Percentiles rank a stretch among this genome's conserved stretches.
Conservation (phyloP, 1,140 invertebrate species). For the Aleiodes sp. region DNA sequence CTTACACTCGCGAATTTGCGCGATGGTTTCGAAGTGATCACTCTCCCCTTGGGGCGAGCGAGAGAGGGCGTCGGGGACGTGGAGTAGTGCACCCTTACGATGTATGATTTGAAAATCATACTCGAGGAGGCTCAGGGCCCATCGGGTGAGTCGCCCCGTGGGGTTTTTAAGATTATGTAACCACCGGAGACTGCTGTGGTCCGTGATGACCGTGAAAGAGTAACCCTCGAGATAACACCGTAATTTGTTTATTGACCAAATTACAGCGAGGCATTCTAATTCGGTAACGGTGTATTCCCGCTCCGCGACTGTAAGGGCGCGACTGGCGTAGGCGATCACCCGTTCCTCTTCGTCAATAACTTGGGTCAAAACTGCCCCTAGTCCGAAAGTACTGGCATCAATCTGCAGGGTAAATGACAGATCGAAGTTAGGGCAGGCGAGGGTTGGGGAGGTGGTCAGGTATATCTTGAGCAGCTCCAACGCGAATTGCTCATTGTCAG, state of each 20-base stretch:
- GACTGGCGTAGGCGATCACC: too few species aligned
- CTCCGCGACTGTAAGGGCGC: too few species aligned
- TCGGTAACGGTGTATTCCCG: too few species aligned
- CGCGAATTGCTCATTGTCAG: not conserved
- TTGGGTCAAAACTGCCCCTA: not conserved
- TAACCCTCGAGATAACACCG: not conserved
- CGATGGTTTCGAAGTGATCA: not conserved
- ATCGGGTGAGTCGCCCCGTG: not conserved
- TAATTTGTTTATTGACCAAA: too few species aligned
- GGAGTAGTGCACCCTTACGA: constrained; percentile 47
- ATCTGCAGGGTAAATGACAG: not conserved
- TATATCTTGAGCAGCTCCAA: not conserved
- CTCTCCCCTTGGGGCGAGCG: not conserved
- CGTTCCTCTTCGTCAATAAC: too few species aligned
- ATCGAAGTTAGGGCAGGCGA: not conserved
- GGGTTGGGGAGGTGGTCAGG: not conserved
- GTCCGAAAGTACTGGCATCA: not conserved
- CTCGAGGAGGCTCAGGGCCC: constrained; percentile 25
- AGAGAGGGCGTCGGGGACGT: constrained; percentile 37
- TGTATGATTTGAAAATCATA: constrained; percentile 41
- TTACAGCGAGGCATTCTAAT: too few species aligned
- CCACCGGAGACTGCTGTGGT: not conserved
- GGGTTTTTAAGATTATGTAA: not conserved
- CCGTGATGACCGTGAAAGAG: not conserved
- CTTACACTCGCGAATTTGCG: not conserved